Conservation (phyloP, 2,888 invertebrate species). For the Galerucella calmariensis region DNA sequence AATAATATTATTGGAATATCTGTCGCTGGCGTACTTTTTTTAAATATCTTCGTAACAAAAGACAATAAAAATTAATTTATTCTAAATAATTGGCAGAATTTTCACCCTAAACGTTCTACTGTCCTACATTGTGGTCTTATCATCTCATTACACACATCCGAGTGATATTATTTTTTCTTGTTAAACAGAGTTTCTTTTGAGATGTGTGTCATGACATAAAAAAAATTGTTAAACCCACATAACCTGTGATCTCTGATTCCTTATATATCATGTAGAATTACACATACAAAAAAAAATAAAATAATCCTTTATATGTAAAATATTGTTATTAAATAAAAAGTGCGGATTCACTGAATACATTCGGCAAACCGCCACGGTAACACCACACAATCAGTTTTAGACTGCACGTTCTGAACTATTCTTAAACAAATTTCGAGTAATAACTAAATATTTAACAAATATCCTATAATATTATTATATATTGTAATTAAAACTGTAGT, state of each 20-base stretch:
- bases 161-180: constrained; percentile 38
- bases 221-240: constrained; percentile 58
- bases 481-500: constrained; percentile 36
- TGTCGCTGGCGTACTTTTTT: neutral
- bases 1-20: neutral
- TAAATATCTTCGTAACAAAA: constrained; percentile 27
- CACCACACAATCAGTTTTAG: constrained; percentile 67
- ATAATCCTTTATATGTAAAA: constrained; percentile 55
- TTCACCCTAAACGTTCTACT: neutral
- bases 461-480: constrained; percentile 51
- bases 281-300: constrained; percentile 61
- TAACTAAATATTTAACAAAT: constrained; percentile 61
- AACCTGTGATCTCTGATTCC: constrained; percentile 66
- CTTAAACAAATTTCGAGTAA: constrained; percentile 64
- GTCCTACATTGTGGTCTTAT: constrained; percentile 24
- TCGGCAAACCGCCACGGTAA: constrained; percentile 49
- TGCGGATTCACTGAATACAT: constrained; percentile 36
- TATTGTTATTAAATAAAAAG: constrained; percentile 59
- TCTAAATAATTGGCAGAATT: constrained; percentile 1
- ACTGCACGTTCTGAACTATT: constrained; percentile 67
- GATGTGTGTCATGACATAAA: constrained; percentile 46
- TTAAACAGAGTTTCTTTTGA: constrained; percentile 30
- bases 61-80: constrained; percentile 35
- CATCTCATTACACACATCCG: constrained; percentile 40
- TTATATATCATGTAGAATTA: constrained; percentile 63